phyloP scores from a whole-genome alignment of 2,888 invertebrate species.

The Folsomia candida region DNA sequence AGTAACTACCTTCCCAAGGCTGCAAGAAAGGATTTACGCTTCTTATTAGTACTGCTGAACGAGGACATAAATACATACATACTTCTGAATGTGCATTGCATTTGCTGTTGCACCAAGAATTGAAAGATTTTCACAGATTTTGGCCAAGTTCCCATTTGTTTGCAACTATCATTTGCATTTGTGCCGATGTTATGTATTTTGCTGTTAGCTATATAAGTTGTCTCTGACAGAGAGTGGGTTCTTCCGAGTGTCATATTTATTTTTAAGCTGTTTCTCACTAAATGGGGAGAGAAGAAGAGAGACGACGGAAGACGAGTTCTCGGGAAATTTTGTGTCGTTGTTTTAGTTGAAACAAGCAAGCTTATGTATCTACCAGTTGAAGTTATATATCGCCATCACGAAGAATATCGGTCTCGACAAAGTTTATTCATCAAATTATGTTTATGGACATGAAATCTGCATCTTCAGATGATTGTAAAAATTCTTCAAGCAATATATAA shows the following conservation, averaged over 20 bases:
- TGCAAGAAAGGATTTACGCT: neutral
- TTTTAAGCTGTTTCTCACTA: conserved; percentile 11
- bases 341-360: neutral
- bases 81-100: neutral
- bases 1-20: neutral
- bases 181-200: too few species aligned
- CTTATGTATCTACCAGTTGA: neutral
- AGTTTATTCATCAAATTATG: neutral
- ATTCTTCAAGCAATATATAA: too few species aligned
- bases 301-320: neutral
- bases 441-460: too few species aligned
- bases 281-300: neutral
- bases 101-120: neutral
- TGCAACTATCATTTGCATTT: too few species aligned
- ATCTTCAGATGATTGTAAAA: too few species aligned
- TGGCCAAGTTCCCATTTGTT: conserved; percentile 4
- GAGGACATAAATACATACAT: conserved; percentile 7
- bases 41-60: neutral
- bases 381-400: too few species aligned
- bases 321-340: neutral
- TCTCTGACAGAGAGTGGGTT: neutral
- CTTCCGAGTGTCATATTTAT: conserved; percentile 19
- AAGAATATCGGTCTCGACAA: neutral
- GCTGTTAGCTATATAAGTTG: too few species aligned
- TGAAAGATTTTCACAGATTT: conserved; percentile 5